These are phyloP conservation scores for Myotis brandtii DNA, from an alignment of 2,113 vertebrate genomes.

Conservation along the genomic window DNA sequence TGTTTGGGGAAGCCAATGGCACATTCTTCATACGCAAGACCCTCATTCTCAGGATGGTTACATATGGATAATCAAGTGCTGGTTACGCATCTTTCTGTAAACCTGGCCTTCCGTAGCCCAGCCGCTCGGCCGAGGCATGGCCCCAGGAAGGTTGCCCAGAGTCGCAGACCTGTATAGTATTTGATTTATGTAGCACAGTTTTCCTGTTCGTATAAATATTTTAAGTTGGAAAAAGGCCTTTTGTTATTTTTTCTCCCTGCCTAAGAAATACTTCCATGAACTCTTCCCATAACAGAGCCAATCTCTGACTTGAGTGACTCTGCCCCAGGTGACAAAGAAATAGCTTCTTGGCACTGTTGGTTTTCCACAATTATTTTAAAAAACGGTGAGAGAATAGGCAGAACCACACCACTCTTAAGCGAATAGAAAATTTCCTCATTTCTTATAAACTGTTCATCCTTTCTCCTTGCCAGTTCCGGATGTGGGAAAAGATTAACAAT, in stretches of 20 bases:
- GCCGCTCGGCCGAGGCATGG: slow-evolving; percentile 56
- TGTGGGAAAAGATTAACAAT: slow-evolving; percentile 39
- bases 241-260: slow-evolving; percentile 84
- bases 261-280: slow-evolving; percentile 73
- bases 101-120: slow-evolving; percentile 55
- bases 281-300: slow-evolving; percentile 72
- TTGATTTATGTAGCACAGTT: slow-evolving; percentile 85
- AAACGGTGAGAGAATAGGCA: slow-evolving; percentile 48
- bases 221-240: slow-evolving; percentile 84
- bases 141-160: slow-evolving; percentile 39
- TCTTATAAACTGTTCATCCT: not conserved
- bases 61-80: not conserved
- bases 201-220: slow-evolving; percentile 88
- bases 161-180: slow-evolving; percentile 46
- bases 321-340: not conserved
- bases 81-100: slow-evolving; percentile 53
- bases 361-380: slow-evolving; percentile 66
- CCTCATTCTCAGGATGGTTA: slow-evolving; percentile 71
- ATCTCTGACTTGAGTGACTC: slow-evolving; percentile 7
- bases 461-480: slow-evolving; percentile 43
- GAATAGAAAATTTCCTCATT: not conserved
- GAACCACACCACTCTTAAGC: slow-evolving; percentile 1
- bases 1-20: slow-evolving; percentile 79
- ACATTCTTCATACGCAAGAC: slow-evolving; percentile 70
- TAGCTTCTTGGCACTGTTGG: slow-evolving; percentile 26